These are phyloP conservation scores for Cantharis nigra DNA, from an alignment of 2,888 invertebrate genomes.

Conservation along the genomic window DNA sequence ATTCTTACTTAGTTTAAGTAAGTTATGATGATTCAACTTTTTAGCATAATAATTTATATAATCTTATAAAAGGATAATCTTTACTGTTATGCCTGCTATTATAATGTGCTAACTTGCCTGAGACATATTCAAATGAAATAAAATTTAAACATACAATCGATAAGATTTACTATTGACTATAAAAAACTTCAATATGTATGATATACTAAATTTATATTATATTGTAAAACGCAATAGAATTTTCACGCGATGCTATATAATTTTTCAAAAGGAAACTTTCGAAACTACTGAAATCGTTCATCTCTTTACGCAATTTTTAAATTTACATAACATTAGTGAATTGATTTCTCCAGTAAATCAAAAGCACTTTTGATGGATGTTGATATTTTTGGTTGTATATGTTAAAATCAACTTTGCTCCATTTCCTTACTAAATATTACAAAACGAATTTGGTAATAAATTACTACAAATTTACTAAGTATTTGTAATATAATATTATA, in stretches of 20 bases:
- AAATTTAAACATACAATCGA: not conserved
- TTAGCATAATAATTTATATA: not conserved
- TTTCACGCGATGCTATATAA: not conserved
- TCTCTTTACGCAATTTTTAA: not conserved
- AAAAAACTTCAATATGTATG: not conserved
- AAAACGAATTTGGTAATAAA: not conserved
- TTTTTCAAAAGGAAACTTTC: not conserved
- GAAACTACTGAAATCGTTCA: not conserved
- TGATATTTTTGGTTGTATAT: not conserved
- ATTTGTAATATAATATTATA: not conserved
- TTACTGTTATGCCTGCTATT: not conserved
- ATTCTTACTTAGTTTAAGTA: not conserved
- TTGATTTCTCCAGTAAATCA: not conserved
- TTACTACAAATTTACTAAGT: not conserved
- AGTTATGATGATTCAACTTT: not conserved
- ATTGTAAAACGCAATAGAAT: not conserved
- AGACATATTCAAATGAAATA: not conserved
- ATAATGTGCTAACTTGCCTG: not conserved
- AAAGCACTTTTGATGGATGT: not conserved
- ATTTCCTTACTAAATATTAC: not conserved
- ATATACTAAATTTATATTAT: not conserved
- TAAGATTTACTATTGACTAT: not conserved
- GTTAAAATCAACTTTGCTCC: not conserved
- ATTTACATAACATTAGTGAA: not conserved
- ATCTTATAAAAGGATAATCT: too few relatives aligned